Base-by-base conservation (phyloP, 1,140 invertebrate species). In the Zaprionus camerounensis region DNA sequence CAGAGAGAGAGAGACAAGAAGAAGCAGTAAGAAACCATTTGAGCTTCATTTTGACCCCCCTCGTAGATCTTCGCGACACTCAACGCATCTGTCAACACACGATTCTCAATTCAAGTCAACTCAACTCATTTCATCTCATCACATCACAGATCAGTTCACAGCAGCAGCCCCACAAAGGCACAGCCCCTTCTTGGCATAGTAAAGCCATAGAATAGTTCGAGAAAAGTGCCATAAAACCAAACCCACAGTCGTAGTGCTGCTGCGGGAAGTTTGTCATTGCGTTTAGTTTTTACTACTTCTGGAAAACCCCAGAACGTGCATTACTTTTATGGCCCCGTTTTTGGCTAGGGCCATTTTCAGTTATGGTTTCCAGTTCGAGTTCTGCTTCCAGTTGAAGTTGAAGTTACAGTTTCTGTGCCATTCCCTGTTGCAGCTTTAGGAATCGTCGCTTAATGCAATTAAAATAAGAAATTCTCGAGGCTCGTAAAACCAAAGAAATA, bases 201-300 rank as follows among this genome's bases (percentile, higher is more conserved):
- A 51, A 22, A 51, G 46, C 11, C 17, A 24, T 24, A 49, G 7
- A 12, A 20, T 46, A 70, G 51, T 78, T 82, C 81, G 55, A 22
- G 67, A 59, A 41, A 86, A 71, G 44, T 46, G 53, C 74, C 70
- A 65, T 85, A 65, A 81, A 76, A 61, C 55, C 24, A 62, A 31
- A 31, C 6, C 59, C 28, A 59, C 34, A 26, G 24, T 41, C 63
- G 49, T 20, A 41, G 4, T 41, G 81, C 61, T 65, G 26, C 26
- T 28, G 26, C 24, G 65, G 59, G 58, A 83, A 84, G 80, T 73
- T 75, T 88, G 85, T 90, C 84, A 90, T 88, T 88, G 73, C 78
- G 70, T 71, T 71, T 78, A 70, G 71, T 83, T 83, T 86, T 88
- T 78, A 88, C 84, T 76, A 72, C 81, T 88, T 81, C 78, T 81